Evolutionary conservation across 2,797 vertebrate genomes (phyloP), one percentile per base, ranked within the genome.

Genomic region (Sebastes oblongus): DNA sequence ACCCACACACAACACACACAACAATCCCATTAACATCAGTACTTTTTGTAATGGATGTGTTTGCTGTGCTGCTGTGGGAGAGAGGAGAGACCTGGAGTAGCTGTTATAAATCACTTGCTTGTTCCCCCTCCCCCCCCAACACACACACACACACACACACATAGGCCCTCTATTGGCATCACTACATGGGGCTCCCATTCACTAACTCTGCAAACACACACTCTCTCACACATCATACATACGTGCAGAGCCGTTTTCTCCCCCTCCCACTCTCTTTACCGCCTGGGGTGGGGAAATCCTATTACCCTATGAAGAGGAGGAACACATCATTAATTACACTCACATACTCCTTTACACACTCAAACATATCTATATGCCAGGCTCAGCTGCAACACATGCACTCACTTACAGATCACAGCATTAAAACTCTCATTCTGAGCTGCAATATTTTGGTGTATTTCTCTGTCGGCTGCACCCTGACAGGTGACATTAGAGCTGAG

Each of bases 231-330:
- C 64, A 80, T 42, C 90, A 90, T 42, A 65, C 85, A 87, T 65
- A 73, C 68, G 6, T 72, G 66, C 76, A 72, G 20, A 72, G 67
- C 22, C 12, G 50, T 71, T 77, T 81, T 75, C 80, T 55, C 46
- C 78, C 85, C 86, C 88, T 81, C 84, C 88, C 74, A 75, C 88
- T 84, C 77, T 82, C 78, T 78, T 86, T 82, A 89, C 90, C 72
- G 94, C 97, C 95, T 42, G 89, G 85, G 96, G 96, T 96, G 95
- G 96, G 96, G 96, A 96, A 97, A 97, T 97, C 98, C 97, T 98
- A 97, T 98, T 97, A 97, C 92, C 91, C 91, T 93, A 94, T 92
- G 93, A 95, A 93, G 93, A 93, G 92, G 91, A 91, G 91, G 93
- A 94, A 91, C 91, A 88, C 95, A 93, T 97, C 96, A 98, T 98